These are phyloP conservation scores for Perca flavescens DNA, from an alignment of 2,113 vertebrate genomes.

Conservation along the genomic window DNA sequence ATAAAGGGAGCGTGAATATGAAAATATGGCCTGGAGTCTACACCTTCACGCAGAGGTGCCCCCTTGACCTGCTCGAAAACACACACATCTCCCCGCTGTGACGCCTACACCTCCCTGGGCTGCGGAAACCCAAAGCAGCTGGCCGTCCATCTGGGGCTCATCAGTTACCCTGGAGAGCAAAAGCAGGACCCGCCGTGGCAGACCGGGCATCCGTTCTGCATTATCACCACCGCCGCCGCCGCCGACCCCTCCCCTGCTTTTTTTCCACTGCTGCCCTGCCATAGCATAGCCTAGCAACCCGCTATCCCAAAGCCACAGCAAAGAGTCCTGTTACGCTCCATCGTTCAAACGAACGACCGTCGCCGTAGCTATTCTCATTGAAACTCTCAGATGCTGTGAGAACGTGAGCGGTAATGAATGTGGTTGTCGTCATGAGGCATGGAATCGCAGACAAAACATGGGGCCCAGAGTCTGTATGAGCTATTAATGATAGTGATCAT, in stretches of 20 bases:
- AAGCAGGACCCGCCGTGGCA: conserved; percentile 54
- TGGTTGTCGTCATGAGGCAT: conserved; percentile 17
- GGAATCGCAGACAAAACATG: conserved; percentile 47
- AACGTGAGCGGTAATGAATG: conserved; percentile 44
- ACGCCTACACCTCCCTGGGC: conserved; percentile 54
- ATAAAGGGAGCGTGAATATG: conserved; percentile 24
- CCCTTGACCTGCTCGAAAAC: conserved; percentile 60
- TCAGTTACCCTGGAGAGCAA: conserved; percentile 70
- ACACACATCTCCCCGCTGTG: conserved; percentile 25
- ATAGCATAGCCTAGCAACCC: conserved; percentile 30
- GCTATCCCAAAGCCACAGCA: conserved; percentile 59
- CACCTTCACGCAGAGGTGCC: conserved; percentile 51
- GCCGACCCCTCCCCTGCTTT: conserved; percentile 1
- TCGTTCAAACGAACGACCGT: conserved; percentile 5
- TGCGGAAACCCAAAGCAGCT: conserved; percentile 73
- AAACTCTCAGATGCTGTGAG: conserved; percentile 25
- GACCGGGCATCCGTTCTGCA: conserved; percentile 67
- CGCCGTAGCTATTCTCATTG: conserved; percentile 14
- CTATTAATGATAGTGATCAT: conserved; percentile 49
- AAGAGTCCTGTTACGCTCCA: conserved; percentile 39
- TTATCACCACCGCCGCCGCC: conserved; percentile 55
- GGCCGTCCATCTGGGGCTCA: conserved; percentile 78
- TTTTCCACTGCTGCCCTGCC: conserved; percentile 44
- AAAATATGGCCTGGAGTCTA: conserved; percentile 38
- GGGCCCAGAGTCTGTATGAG: conserved; percentile 34